Base-by-base conservation (phyloP, 2,797 vertebrate species). In the Neosalanx taihuensis region DNA sequence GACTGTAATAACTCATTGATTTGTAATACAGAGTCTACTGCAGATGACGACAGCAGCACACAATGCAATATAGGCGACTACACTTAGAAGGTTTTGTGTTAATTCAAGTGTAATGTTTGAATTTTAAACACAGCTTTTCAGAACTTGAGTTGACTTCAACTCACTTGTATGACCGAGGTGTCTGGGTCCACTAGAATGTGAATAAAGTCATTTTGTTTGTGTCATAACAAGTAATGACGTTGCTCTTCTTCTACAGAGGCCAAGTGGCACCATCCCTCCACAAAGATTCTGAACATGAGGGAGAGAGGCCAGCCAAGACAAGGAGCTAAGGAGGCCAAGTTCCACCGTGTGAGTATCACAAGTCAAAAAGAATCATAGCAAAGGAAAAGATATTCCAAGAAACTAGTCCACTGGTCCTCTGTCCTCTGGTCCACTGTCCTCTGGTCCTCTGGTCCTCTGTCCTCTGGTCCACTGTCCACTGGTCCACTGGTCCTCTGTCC, bases 241-340 rank as follows among this genome's bases (percentile, higher is more conserved):
- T 31, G 65, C 3, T 53, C 62, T 56, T 70, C 85, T 71, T 84
- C 83, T 33, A 65, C 90, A 94, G 94, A 94, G 84, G 88, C 89
- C 72, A 94, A 93, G 74, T 94, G 93, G 93, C 93, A 93, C 35
- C 83, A 90, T 67, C 90, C 92, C 5, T 90, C 93, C 1, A 89
- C 92, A 74, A 95, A 94, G 85, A 86, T 92, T 72, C 80, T 93
- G 78, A 93, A 89, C 83, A 92, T 92, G 76, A 93, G 93, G 78
- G 93, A 94, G 37, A 84, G 89, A 75, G 90, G 89, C 66, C 78
- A 93, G 18, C 92, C 92, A 82, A 94, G 93, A 31, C 93, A 93
- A 5, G 87, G 85, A 29, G 90, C 90, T 69, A 93, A 91, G 78
- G 94, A 94, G 30, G 94, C 93, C 70, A 93, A 93, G 75, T 89